Base-by-base conservation (phyloP, 2,888 invertebrate species). In the Pyrgus malvae region DNA sequence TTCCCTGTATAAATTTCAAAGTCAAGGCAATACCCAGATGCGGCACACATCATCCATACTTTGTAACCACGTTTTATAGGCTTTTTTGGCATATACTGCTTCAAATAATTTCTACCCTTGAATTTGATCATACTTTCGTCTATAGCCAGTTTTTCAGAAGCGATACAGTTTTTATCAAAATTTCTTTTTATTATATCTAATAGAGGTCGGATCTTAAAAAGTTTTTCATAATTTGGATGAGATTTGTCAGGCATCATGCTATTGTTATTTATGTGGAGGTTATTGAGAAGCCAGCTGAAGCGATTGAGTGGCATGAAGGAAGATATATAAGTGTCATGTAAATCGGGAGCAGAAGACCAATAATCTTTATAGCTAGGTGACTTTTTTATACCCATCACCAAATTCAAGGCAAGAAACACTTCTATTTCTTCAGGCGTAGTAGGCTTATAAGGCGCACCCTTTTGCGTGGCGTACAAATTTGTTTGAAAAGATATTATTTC, bases 291-390 rank as follows among this genome's bases (percentile, higher is more conserved):
- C 48, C 48, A 55, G 35, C 4, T 9, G 27, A 55, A 48, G 16
- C 55, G 7, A 11, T 46, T 58, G 17, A 59, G 29, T 5, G 23
- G 11, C 58, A 58, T 55, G 35, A 51, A 55, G 8, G 17, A 37
- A 8, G 55, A 56, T 17, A 56, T 27, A 19, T 56, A 54, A 4
- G 12, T 12, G 29, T 60, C 53, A 41, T 37, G 56, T 8, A 57
- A 56, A 46, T 60, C 55, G 27, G 57, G 48, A n/a, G 59, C 23
- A 25, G 55, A 60, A 33, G 55, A 57, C 55, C 57, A 60, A 31
- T 57, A 56, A 42, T 59, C 57, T 55, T 42, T 42, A 37, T 61
- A 61, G 37, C 61, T 61, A 2, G 58, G 57, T 6, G 16, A 31
- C 11, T 48, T 57, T 51, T 57, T 57, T 58, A 14, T 35, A 27